Conservation (phyloP, 2,888 invertebrate genomes). For the Nephrocerus scutellatus region DNA sequence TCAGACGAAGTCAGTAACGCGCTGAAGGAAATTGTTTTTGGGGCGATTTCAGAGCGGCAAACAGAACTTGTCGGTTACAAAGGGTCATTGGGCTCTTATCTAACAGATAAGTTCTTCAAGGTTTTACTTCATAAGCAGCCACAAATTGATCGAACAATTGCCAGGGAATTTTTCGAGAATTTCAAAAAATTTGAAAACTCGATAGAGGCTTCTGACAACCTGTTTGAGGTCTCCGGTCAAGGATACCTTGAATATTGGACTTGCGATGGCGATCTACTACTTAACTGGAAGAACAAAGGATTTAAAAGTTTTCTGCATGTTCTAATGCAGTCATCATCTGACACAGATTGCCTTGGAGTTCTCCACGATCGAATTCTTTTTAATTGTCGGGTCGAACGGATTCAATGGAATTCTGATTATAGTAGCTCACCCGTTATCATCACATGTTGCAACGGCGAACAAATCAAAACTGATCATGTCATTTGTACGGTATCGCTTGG, state of each 20-base stretch:
- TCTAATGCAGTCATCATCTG: constrained; percentile 48
- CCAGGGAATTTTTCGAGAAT: constrained; percentile 54
- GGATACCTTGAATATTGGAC: constrained; percentile 58
- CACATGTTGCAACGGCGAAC: constrained; percentile 41
- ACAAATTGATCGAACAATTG: constrained; percentile 42
- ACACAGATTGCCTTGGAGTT: constrained; percentile 26
- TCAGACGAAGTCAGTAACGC: constrained; percentile 34
- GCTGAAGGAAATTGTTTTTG: constrained; percentile 41
- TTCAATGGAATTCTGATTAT: constrained; percentile 28
- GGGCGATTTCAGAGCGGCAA: constrained; percentile 39
- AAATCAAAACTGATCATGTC: constrained; percentile 51
- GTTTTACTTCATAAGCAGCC: constrained; percentile 28
- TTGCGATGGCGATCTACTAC: constrained; percentile 62
- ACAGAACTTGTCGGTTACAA: constrained; percentile 35
- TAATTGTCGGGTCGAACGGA: constrained; percentile 31
- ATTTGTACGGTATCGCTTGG: constrained; percentile 57
- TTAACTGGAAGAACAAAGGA: constrained; percentile 70
- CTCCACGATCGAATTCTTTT: constrained; percentile 36
- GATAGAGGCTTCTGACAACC: constrained; percentile 55
- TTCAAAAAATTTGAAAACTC: constrained; percentile 50
- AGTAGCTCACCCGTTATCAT: constrained; percentile 22
- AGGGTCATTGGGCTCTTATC: constrained; percentile 40
- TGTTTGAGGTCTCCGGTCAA: constrained; percentile 61
- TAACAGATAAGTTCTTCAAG: constrained; percentile 34
- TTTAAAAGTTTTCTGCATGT: constrained; percentile 61